Base-by-base conservation (phyloP, 2,888 invertebrate genomes). In the Xestoiulus laeticollis region DNA sequence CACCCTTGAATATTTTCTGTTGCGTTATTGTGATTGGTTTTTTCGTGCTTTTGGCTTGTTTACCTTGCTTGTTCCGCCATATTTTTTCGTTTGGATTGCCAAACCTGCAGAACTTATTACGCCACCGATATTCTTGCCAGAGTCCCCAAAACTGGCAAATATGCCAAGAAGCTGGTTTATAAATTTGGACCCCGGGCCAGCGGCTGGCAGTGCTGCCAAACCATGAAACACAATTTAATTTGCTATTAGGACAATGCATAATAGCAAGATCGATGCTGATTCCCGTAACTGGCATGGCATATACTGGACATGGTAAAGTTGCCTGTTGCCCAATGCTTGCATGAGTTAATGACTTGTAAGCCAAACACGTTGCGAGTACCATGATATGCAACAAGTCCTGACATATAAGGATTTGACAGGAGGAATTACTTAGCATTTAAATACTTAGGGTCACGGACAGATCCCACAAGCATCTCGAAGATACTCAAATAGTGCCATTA, bases 81-180 rank as follows among this genome's bases (percentile, higher is more conserved):
- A n/a, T 44, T 44, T 44, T 44, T 44, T 44, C 44, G 44, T 44
- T 12, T 44, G 44, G n/a, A 26, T 26, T 68, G 68, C 14, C 2
- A 5, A 38, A 12, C 12, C 30, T 14, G 14, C 89, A 92, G 92
- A 89, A 92, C 92, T 38, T 92, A 92, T 90, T 92, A 92, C 89
- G 91, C 91, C 89, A 92, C 91, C 89, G 90, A 91, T 89, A 92
- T 92, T 85, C 90, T 92, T 87, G 91, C 91, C 16, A 92, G 91
- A 22, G 92, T 92, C 43, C 92, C 92, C 38, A 92, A 92, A 90
- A 91, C 91, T 44, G 92, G 92, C 10, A 89, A 91, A 30, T 92
- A 92, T 88, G 92, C 92, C 26, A 91, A 91, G 90, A 92, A 92
- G 90, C 90, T 92, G 85, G 91, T 92, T 83, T 92, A 92, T 90